Evolutionary conservation across 2,797 vertebrate species (phyloP).

Genomic region (Artibeus jamaicensis): DNA sequence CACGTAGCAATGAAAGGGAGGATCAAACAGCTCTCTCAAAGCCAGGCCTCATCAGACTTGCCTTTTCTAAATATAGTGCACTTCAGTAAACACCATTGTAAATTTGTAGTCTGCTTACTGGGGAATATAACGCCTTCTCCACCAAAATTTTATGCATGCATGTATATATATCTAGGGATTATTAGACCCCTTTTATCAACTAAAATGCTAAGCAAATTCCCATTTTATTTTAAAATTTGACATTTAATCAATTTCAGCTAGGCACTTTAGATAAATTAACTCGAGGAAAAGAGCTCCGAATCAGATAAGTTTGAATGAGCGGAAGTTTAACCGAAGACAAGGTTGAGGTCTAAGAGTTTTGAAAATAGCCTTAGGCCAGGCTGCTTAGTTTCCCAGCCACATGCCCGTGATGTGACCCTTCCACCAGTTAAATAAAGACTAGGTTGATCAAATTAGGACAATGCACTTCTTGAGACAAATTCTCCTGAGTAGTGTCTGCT

Average conservation of each 20-base stretch:
- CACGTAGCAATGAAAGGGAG: constrained; percentile 62
- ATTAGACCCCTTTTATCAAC: rapidly evolving
- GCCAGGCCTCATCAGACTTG: constrained; percentile 63
- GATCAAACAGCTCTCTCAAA: constrained; percentile 75
- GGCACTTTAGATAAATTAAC: neutral
- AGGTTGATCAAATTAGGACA: neutral
- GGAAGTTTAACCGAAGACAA: constrained; percentile 18
- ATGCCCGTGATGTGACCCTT: constrained; percentile 61
- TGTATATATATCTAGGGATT: neutral
- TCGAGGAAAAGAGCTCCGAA: neutral
- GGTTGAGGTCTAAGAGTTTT: constrained; percentile 45
- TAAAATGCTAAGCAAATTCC: neutral
- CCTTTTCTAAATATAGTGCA: constrained; percentile 83
- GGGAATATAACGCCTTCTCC: constrained; percentile 26
- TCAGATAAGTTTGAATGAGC: neutral
- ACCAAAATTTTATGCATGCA: neutral
- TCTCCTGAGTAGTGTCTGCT: neutral
- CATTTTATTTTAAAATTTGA: neutral
- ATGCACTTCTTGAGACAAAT: neutral
- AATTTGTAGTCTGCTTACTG: constrained; percentile 41
- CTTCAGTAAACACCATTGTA: constrained; percentile 80
- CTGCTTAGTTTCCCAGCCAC: constrained; percentile 58
- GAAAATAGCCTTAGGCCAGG: constrained; percentile 70
- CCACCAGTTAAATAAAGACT: constrained; percentile 54
- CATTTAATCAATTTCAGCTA: neutral